Conservation (phyloP, 2,797 vertebrate species). For the Gymnoscopelus braueri region DNA sequence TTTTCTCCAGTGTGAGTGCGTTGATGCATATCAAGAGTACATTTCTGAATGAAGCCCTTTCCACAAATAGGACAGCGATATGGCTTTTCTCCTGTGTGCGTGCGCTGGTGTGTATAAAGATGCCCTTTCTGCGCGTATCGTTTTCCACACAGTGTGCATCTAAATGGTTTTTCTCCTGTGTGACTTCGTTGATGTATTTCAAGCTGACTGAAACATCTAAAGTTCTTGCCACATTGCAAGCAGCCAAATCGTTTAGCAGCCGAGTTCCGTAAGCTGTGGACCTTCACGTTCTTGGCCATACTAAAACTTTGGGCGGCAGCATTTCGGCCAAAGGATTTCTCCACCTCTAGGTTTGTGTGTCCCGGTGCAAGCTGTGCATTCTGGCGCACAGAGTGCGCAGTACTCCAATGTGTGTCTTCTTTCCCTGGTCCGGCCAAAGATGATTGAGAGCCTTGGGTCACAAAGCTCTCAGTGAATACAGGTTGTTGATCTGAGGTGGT, state of each 20-base stretch:
- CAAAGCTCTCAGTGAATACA: constrained; percentile 49
- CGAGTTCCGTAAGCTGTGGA: constrained; percentile 61
- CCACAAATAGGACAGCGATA: constrained; percentile 81
- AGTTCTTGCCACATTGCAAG: constrained; percentile 79
- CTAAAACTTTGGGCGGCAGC: constrained; percentile 49
- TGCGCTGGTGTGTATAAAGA: constrained; percentile 83
- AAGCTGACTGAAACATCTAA: constrained; percentile 82
- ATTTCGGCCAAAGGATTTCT: constrained; percentile 48
- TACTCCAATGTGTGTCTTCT: constrained; percentile 55
- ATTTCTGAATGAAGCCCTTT: constrained; percentile 84
- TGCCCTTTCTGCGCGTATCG: constrained; percentile 82
- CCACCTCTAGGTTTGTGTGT: constrained; percentile 43
- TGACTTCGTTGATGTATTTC: constrained; percentile 84
- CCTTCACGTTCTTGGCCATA: constrained; percentile 63
- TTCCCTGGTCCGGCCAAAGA: constrained; percentile 28
- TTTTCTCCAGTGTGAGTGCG: constrained; percentile 84
- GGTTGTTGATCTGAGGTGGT: constrained; percentile 35
- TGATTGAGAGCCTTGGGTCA: constrained; percentile 39
- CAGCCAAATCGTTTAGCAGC: constrained; percentile 76
- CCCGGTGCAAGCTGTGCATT: constrained; percentile 31
- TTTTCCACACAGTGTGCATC: constrained; percentile 81
- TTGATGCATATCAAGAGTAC: constrained; percentile 84
- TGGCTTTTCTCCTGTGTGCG: constrained; percentile 83
- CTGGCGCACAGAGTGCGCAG: not conserved
- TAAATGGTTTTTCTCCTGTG: constrained; percentile 83